Base-by-base conservation (phyloP, 2,113 vertebrate species). In the Ornithorhynchus anatinus region DNA sequence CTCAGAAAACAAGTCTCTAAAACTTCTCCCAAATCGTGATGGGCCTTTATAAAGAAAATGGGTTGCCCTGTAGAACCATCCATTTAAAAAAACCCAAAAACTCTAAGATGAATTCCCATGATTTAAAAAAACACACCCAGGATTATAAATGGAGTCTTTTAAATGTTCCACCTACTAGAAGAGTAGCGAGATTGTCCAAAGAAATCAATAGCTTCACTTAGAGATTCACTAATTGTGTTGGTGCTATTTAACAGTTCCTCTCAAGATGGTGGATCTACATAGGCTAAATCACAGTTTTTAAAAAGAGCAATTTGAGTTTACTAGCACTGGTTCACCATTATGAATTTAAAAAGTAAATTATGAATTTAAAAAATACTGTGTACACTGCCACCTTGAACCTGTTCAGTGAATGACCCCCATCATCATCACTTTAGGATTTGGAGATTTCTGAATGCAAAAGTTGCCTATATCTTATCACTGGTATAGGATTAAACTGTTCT, bases 151-250 rank as follows among this genome's bases (percentile, higher is more conserved):
- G 43, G 23, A 19, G 10, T 64, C 48, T 63, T 72, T 12, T 43
- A 62, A 64, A 27, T 38, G n/a, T 43, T 27, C 44, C 58, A 14
- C 13, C 48, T 48, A 52, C 37, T 36, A 59, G 27, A 27, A 31
- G 14, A 12, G 56, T 8, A 10, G 42, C 57, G 74, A 54, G 59
- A 43, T 39, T 45, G 51, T 36, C 62, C 39, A 58, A 25, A 56
- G 38, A 59, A 66, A n/a, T 77, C 68, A 70, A 75, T 44, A 71
- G 65, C 62, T 45, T 58, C 5, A 27, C n/a, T 54, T 75, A 11
- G 51, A 57, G 29, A 54, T 22, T 59, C 48, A 43, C 22, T 13
- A 40, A 59, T 61, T 40, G 44, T 10, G 22, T 19, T 56, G 32
- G n/a, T 17, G 14, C 32, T 22, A 36, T 22, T 61, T 61, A 45